Percentiles rank a stretch among this genome's conserved stretches.
Conservation (phyloP, 2,888 invertebrate species). For the Branchellion lobata region DNA sequence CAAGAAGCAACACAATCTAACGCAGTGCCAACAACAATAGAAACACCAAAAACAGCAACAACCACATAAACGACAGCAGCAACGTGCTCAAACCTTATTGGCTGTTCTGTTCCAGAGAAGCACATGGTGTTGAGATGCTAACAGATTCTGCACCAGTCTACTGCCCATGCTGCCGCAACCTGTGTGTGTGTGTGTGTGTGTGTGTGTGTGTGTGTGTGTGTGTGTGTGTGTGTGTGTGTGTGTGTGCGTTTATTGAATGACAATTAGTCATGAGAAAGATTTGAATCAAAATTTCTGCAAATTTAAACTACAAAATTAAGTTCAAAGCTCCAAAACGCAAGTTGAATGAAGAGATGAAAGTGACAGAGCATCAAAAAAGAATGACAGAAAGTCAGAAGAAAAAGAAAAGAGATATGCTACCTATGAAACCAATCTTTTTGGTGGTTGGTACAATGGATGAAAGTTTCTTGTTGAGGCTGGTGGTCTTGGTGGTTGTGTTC, state of each 20-base stretch:
- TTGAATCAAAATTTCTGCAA: no score
- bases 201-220: no score
- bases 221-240: no score
- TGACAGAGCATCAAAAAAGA: background rate
- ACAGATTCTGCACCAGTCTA: slow-evolving; percentile 4
- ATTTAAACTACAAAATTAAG: background rate
- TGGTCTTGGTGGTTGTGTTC: background rate
- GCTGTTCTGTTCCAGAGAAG: slow-evolving; percentile 30
- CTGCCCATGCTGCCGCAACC: slow-evolving; percentile 31
- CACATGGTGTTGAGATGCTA: slow-evolving; percentile 17
- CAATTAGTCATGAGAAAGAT: no score
- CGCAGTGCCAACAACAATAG: no score
- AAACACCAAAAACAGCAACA: no score
- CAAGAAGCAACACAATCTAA: no score
- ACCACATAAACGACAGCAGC: background rate
- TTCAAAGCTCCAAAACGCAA: background rate
- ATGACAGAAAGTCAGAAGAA: no score
- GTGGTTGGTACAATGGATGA: slow-evolving; percentile 17
- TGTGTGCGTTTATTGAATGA: no score
- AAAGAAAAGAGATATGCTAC: no score
- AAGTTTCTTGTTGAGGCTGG: background rate
- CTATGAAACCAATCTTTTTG: slow-evolving; percentile 36
- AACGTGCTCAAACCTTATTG: background rate
- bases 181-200: background rate
- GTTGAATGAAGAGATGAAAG: background rate